Conservation (phyloP, 1,140 invertebrate genomes). For the Dreissena polymorpha region DNA sequence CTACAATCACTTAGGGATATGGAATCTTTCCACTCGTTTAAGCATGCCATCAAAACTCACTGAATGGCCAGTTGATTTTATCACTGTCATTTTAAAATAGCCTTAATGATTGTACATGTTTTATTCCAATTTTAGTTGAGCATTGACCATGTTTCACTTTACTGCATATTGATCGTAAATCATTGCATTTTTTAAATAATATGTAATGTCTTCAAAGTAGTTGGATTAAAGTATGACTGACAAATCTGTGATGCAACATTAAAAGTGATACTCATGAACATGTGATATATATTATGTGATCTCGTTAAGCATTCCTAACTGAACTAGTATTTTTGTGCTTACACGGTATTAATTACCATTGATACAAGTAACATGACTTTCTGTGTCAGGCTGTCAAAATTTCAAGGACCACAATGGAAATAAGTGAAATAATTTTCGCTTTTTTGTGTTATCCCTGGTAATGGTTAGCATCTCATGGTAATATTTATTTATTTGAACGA, state of each 20-base stretch:
- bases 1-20: constrained; percentile 1
- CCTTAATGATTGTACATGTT: too few relatives aligned
- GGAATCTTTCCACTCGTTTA: neutral
- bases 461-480: constrained; percentile 7
- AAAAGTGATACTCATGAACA: neutral
- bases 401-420: constrained; percentile 19
- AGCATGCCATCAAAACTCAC: constrained; percentile 14
- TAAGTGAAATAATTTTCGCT: constrained; percentile 11
- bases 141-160: too few relatives aligned
- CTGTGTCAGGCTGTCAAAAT: constrained; percentile 6
- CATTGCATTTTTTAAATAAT: too few relatives aligned
- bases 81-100: too few relatives aligned
- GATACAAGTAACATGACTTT: constrained; percentile 15
- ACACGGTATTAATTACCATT: neutral
- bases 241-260: constrained; percentile 14
- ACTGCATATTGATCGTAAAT: too few relatives aligned
- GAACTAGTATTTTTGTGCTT: too few relatives aligned
- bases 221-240: constrained; percentile 5
- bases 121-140: too few relatives aligned
- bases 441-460: constrained; percentile 7
- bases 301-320: too few relatives aligned
- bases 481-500: too few relatives aligned
- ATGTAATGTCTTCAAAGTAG: too few relatives aligned
- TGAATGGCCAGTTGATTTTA: neutral
- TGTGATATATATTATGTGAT: too few relatives aligned